phyloP scores from a whole-genome alignment of 2,797 vertebrate genomes.

The Triplophysa yarkandensis region DNA sequence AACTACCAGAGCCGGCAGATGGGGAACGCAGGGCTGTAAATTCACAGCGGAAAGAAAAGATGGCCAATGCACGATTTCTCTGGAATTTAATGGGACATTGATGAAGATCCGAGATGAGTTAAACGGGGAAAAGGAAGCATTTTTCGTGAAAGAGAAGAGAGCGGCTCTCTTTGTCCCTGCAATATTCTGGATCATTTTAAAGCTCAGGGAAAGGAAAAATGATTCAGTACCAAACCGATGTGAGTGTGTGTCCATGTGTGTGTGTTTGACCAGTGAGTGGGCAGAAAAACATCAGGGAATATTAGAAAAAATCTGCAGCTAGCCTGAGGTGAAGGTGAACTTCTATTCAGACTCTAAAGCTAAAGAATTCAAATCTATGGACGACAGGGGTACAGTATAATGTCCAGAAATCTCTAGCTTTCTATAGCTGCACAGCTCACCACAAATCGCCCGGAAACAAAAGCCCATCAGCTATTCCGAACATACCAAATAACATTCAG shows the following conservation, averaged over 20 bases:
- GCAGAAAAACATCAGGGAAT: not conserved
- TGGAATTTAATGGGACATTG: conserved; percentile 48
- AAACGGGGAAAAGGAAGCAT: not conserved
- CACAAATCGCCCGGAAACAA: too few relatives aligned
- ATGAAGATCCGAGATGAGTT: conserved; percentile 50
- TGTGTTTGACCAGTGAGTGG: not conserved
- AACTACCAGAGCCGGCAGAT: conserved; percentile 44
- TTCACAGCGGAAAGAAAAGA: conserved; percentile 47
- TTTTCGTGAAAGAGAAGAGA: conserved; percentile 8
- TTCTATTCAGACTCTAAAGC: too few relatives aligned
- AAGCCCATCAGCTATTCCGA: not conserved
- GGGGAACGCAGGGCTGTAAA: conserved; percentile 41
- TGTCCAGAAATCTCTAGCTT: not conserved
- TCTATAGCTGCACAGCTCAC: too few relatives aligned
- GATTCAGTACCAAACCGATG: not conserved
- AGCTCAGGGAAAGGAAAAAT: conserved; percentile 1
- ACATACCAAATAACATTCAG: not conserved
- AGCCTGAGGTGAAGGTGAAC: not conserved
- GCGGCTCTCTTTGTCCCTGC: not conserved
- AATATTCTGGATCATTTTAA: conserved; percentile 55
- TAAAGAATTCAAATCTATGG: not conserved
- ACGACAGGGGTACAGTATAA: not conserved
- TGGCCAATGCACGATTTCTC: conserved; percentile 57
- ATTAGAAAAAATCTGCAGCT: not conserved
- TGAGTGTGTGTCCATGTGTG: conserved; percentile 6